phyloP scores from a whole-genome alignment of 2,888 invertebrate species.

The Arrhopalites spinosus region DNA sequence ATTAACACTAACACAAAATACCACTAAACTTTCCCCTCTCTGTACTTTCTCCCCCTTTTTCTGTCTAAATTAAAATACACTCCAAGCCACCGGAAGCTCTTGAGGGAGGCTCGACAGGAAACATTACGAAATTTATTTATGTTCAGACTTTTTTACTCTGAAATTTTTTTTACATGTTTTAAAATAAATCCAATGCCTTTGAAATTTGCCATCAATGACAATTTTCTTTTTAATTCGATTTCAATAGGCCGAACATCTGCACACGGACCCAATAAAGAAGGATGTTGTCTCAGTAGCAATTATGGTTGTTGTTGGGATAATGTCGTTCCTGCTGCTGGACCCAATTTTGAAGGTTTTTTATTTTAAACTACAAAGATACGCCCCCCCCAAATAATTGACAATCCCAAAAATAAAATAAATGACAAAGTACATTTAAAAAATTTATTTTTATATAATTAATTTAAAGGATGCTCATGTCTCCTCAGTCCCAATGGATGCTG shows the following conservation, averaged over 20 bases:
- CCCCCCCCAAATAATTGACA: background rate
- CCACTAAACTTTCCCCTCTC: too few relatives aligned
- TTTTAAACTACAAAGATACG: background rate
- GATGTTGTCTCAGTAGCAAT: constrained; percentile 72
- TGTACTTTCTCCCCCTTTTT: too few relatives aligned
- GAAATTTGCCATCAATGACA: too few relatives aligned
- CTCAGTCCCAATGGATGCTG: constrained; percentile 82
- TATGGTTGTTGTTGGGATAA: constrained; percentile 94
- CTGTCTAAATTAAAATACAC: too few relatives aligned
- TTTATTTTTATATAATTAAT: too few relatives aligned
- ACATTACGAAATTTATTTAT: too few relatives aligned
- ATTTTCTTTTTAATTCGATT: too few relatives aligned
- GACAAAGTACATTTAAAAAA: constrained; percentile 3
- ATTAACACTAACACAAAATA: constrained; percentile 55
- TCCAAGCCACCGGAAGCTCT: too few relatives aligned
- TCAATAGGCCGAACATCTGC: constrained; percentile 70
- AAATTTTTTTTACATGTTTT: too few relatives aligned
- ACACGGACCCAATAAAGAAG: constrained; percentile 80
- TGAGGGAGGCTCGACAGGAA: too few relatives aligned
- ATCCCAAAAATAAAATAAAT: background rate
- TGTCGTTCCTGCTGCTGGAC: constrained; percentile 78
- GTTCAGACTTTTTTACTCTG: too few relatives aligned
- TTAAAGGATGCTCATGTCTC: constrained; percentile 81
- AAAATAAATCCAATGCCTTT: too few relatives aligned
- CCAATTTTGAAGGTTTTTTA: constrained; percentile 73